phyloP scores from a whole-genome alignment of 2,797 vertebrate species.

The Pangasius macronema region DNA sequence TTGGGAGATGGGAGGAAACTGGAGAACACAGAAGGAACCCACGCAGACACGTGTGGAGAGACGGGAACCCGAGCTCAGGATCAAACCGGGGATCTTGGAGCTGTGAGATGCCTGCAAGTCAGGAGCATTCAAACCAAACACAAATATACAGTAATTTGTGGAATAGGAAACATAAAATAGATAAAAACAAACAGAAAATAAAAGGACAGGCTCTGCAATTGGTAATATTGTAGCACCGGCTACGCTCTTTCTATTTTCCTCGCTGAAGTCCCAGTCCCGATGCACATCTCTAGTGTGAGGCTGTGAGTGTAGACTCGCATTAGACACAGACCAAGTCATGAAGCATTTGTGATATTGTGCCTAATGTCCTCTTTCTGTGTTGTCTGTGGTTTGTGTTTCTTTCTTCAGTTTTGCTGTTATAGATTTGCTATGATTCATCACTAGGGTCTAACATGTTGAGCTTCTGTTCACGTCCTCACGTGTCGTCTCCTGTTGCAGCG shows the following conservation, averaged over 20 bases:
- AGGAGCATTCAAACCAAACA: background rate
- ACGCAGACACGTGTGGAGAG: background rate
- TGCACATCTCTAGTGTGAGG: background rate
- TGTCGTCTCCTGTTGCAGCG: background rate
- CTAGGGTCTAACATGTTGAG: background rate
- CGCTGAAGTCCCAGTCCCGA: background rate
- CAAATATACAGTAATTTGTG: background rate
- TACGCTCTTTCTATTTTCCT: background rate
- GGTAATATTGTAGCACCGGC: background rate
- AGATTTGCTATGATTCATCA: constrained; percentile 14
- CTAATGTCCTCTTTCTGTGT: constrained; percentile 59
- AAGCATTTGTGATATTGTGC: background rate
- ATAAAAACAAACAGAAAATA: background rate
- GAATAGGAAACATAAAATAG: background rate
- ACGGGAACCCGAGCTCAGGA: background rate
- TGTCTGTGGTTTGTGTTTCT: constrained; percentile 22
- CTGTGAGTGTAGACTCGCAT: constrained; percentile 9
- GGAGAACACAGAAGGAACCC: background rate
- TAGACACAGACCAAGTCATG: background rate
- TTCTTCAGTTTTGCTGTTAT: background rate
- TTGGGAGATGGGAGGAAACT: background rate
- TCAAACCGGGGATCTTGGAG: background rate
- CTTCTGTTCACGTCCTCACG: background rate
- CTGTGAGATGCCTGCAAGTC: background rate
- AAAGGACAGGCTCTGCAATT: background rate